A percentile compares a stretch with the other conserved stretches of the same genome.
Conservation (phyloP, 2,113 vertebrate genomes). For the Rhinopomastus cyanomelas region DNA sequence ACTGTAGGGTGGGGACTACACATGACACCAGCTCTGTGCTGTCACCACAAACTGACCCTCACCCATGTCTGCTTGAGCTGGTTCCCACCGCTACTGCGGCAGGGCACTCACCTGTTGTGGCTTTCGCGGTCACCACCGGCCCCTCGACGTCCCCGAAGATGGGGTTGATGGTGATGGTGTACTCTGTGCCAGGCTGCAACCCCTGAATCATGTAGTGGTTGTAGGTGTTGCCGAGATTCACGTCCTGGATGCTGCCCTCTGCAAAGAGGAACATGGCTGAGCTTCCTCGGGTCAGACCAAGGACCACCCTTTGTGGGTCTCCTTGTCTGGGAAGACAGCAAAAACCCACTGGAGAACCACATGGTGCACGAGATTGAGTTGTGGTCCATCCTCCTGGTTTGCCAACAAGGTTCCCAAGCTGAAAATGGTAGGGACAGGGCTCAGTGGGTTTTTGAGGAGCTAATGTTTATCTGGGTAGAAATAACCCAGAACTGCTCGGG, state of each 20-base stretch:
- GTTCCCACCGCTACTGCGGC: background rate
- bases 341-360: background rate
- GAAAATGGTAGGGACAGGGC: too few relatives aligned
- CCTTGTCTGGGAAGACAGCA: fast-evolving
- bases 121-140: slow-evolving; percentile 69
- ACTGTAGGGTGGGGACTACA: too few relatives aligned
- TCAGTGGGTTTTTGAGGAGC: background rate
- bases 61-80: background rate
- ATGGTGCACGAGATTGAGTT: background rate
- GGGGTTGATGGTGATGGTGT: slow-evolving; percentile 84
- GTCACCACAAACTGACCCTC: background rate
- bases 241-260: slow-evolving; percentile 84
- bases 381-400: background rate
- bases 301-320: background rate
- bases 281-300: background rate
- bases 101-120: slow-evolving; percentile 77
- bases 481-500: fast-evolving
- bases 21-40: background rate
- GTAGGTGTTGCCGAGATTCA: slow-evolving; percentile 82
- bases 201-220: slow-evolving; percentile 89
- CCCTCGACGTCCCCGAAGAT: slow-evolving; percentile 86
- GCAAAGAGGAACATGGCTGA: background rate
- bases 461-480: background rate
- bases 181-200: slow-evolving; percentile 77
- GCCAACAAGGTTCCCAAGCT: background rate